Evolutionary conservation across 2,113 vertebrate genomes (phyloP), one percentile per base, ranked within the genome.

Genomic region (Phainopepla nitens): DNA sequence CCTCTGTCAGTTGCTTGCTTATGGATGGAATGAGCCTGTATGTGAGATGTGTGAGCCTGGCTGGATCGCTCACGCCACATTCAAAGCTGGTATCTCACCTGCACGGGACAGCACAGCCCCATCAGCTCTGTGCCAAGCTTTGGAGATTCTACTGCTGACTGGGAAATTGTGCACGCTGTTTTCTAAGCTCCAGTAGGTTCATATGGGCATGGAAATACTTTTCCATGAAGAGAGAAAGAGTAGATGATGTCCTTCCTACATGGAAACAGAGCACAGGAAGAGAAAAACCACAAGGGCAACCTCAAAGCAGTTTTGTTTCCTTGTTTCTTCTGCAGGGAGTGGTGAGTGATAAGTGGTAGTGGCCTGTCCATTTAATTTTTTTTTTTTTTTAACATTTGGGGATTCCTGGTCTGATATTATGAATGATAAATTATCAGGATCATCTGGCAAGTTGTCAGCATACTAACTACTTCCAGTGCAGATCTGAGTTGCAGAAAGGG

Each of bases 61-160:
- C 54, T 29, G 36, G 50, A 19, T 0, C 0, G 0, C 15, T 36
- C 25, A 2, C 31, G 41, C 49, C 56, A 18, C 0, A 0, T 56
- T 90, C 21, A 33, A 11, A 84, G 20, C 23, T 81, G 62, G 24
- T 51, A 6, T 41, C 28, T 57, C 57, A 33, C 9, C 61, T 68
- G 57, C n/a, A 19, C 14, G 21, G 61, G 36, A 35, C 21, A 53
- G 47, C 50, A 41, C 22, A 75, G 22, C 72, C 68, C 25, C 35
- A n/a, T 45, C 77, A 58, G 17, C 31, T 56, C 69, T 54, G 45
- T 82, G 58, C 10, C 33, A 62, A 42, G 18, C 78, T 64, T 54
- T 62, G 58, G 57, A 71, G 69, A 56, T 56, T 57, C 42, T 42
- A 17, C 58, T 62, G 72, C 57, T 80, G 28, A 4, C 45, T 78